These are phyloP conservation scores for Lacerta bilineata DNA, from an alignment of 2,797 vertebrate species.

Conservation along the genomic window DNA sequence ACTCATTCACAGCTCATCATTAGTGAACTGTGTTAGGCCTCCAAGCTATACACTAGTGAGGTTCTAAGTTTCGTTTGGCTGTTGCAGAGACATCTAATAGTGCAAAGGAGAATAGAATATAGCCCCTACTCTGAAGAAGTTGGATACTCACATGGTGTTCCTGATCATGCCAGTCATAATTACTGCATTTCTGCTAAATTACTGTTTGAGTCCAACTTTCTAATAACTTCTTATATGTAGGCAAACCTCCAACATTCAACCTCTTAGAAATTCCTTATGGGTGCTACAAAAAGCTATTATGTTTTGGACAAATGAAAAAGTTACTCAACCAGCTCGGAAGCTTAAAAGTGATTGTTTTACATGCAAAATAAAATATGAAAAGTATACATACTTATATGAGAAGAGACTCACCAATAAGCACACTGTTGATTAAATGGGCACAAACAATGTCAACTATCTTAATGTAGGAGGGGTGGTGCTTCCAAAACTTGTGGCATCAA, in stretches of 20 bases:
- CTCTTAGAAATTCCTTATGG: not conserved
- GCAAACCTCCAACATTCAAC: not conserved
- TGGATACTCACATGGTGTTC: not conserved
- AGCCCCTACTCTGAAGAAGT: not conserved
- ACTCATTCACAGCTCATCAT: not conserved
- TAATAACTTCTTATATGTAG: not conserved
- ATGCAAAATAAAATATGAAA: not conserved
- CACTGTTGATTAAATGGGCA: too few relatives aligned
- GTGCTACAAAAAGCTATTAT: not conserved
- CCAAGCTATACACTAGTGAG: not conserved
- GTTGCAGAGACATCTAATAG: not conserved
- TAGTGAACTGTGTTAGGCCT: not conserved
- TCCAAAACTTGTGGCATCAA: not conserved
- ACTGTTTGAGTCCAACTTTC: not conserved
- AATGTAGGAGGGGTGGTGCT: not conserved
- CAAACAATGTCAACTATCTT: not conserved
- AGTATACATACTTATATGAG: not conserved
- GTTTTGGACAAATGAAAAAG: not conserved
- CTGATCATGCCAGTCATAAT: not conserved
- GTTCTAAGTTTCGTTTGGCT: not conserved
- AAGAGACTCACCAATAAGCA: not conserved
- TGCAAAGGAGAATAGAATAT: not conserved
- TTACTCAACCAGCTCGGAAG: too few relatives aligned
- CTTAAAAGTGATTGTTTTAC: too few relatives aligned
- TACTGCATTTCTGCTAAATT: not conserved